Percentiles rank a stretch among this genome's conserved stretches.
Evolutionary conservation across 2,113 vertebrate genomes (phyloP).

Genomic region (Silurus meridionalis): DNA sequence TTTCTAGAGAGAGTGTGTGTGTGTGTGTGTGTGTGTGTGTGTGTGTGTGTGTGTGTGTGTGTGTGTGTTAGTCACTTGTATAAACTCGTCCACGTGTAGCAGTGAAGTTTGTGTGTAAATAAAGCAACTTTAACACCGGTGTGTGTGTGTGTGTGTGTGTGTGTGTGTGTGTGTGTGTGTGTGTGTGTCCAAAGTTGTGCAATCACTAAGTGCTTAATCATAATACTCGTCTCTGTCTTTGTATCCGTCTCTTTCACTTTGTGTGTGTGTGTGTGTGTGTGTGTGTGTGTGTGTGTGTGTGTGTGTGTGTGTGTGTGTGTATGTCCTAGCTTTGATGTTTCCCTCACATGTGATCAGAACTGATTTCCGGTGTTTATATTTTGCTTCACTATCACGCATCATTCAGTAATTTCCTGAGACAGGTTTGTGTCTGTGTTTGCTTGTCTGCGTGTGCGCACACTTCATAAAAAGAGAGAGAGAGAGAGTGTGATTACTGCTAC

Average conservation of each 20-base stretch:
- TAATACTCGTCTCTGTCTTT: neutral
- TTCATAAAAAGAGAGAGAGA: too few relatives aligned
- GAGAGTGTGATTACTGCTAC: too few relatives aligned
- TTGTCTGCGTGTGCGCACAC: too few relatives aligned
- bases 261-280: slow-evolving; percentile 22
- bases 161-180: too few relatives aligned
- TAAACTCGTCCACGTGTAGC: neutral
- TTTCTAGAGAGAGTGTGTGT: too few relatives aligned
- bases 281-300: neutral
- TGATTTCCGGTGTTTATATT: slow-evolving; percentile 55
- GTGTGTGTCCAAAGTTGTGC: too few relatives aligned
- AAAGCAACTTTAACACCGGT: too few relatives aligned
- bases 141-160: too few relatives aligned
- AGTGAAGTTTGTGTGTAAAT: neutral
- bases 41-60: neutral
- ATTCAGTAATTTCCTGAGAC: slow-evolving; percentile 50
- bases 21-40: too few relatives aligned
- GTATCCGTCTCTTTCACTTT: neutral
- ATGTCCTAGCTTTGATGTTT: slow-evolving; percentile 11
- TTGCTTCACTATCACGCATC: slow-evolving; percentile 26
- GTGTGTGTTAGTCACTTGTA: neutral
- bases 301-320: neutral
- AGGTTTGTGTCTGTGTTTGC: neutral
- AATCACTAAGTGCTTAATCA: too few relatives aligned
- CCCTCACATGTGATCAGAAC: slow-evolving; percentile 30